These are phyloP conservation scores for Macquaria ambigua DNA, from an alignment of 2,113 vertebrate species.

Conservation along the genomic window DNA sequence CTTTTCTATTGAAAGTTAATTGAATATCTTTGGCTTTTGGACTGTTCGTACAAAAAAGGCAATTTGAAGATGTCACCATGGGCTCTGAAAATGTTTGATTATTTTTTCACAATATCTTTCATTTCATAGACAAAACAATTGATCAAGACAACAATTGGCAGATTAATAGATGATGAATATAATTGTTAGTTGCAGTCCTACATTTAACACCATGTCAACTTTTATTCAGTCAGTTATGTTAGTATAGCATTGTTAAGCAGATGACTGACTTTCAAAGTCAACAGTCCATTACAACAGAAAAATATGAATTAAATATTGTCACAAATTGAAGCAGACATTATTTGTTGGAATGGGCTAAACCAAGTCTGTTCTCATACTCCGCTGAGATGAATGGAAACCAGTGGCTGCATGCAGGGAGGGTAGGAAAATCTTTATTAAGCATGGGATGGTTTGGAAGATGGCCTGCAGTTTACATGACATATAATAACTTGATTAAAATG, in stretches of 20 bases:
- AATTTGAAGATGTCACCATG: background rate
- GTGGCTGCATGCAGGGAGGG: background rate
- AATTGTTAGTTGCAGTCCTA: background rate
- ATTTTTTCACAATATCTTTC: background rate
- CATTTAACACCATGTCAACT: background rate
- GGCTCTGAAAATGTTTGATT: background rate
- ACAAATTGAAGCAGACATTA: background rate
- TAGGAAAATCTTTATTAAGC: too few species aligned
- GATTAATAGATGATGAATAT: background rate
- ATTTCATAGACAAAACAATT: background rate
- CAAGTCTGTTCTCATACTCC: background rate
- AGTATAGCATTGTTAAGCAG: background rate
- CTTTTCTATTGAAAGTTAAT: background rate
- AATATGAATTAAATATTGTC: background rate
- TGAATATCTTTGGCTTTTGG: background rate
- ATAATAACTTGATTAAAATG: background rate
- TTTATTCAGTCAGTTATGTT: background rate
- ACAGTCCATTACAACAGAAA: background rate
- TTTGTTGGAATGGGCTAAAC: background rate
- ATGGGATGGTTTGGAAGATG: background rate
- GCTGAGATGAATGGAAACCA: background rate
- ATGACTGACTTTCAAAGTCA: background rate
- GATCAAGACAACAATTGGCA: background rate
- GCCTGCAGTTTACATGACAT: background rate
- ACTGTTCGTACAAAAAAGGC: too few species aligned